Evolutionary conservation across 2,113 vertebrate genomes (phyloP).

Genomic region (Scolopax mira): DNA sequence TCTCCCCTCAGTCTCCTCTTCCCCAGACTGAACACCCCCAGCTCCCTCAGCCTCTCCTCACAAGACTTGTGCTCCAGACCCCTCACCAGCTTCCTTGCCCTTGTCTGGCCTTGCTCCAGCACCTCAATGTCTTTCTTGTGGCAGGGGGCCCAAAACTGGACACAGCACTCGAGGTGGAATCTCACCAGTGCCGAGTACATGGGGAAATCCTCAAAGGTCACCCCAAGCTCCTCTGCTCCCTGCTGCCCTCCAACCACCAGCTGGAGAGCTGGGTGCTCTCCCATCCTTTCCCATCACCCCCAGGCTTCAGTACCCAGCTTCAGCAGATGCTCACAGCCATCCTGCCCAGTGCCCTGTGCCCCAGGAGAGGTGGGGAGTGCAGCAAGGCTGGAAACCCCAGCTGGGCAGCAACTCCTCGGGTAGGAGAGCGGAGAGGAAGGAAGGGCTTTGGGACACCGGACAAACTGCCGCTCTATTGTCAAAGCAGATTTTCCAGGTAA

Average conservation of each 20-base stretch:
- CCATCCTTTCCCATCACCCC: not conserved
- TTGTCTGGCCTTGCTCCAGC: too few relatives aligned
- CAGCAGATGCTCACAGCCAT: not conserved
- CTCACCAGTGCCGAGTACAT: too few relatives aligned
- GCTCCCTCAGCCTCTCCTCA: too few relatives aligned
- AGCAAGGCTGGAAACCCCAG: not conserved
- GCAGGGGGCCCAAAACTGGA: too few relatives aligned
- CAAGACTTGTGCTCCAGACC: too few relatives aligned
- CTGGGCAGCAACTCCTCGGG: not conserved
- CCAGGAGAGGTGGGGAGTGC: accelerated
- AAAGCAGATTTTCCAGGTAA: not conserved
- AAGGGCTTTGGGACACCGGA: not conserved
- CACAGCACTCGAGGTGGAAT: too few relatives aligned
- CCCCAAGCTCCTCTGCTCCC: not conserved
- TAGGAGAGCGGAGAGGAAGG: not conserved
- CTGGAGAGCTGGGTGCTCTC: accelerated
- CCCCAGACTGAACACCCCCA: too few relatives aligned
- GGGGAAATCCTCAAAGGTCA: too few relatives aligned
- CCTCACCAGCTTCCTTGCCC: too few relatives aligned
- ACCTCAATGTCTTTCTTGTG: too few relatives aligned
- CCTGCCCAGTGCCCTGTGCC: not conserved
- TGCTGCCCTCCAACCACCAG: not conserved
- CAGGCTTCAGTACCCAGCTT: not conserved
- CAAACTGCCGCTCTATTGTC: not conserved
- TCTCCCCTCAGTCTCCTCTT: too few relatives aligned